Percentiles rank a stretch among this genome's conserved stretches.
Evolutionary conservation across 2,888 invertebrate genomes (phyloP).

Genomic region (Ectobius pallidus): DNA sequence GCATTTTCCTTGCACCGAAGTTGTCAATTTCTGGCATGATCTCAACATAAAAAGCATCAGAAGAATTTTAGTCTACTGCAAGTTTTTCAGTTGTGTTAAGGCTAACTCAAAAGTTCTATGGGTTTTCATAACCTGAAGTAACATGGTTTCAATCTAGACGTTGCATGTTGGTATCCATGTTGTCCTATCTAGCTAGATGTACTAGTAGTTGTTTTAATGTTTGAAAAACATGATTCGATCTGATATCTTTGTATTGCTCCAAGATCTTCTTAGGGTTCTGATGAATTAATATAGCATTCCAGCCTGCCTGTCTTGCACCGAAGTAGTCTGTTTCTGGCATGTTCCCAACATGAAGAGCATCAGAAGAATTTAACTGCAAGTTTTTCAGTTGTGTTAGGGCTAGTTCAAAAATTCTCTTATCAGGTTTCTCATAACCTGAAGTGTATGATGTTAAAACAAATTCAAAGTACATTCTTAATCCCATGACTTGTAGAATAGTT

Average conservation of each 20-base stretch:
- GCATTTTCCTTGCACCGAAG: no score
- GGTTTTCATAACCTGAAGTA: no score
- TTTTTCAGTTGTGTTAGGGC: slow-evolving; percentile 49
- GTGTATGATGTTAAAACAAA: slow-evolving; percentile 83
- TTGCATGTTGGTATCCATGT: no score
- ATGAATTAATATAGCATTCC: slow-evolving; percentile 67
- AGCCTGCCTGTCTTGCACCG: slow-evolving; percentile 76
- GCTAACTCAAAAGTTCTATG: no score
- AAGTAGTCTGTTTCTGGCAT: slow-evolving; percentile 74
- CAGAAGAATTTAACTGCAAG: slow-evolving; percentile 57
- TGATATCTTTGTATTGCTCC: neutral
- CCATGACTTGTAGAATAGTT: slow-evolving; percentile 68
- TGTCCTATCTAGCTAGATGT: no score
- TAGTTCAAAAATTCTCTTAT: slow-evolving; percentile 68
- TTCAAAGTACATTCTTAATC: slow-evolving; percentile 73
- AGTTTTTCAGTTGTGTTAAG: no score
- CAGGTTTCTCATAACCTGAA: slow-evolving; percentile 76
- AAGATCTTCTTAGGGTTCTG: neutral
- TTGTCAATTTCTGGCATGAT: no score
- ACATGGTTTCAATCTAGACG: no score
- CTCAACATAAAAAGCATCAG: no score
- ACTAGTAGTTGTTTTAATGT: neutral
- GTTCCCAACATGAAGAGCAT: slow-evolving; percentile 86
- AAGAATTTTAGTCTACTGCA: no score
- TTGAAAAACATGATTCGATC: neutral